A percentile compares a stretch with the other conserved stretches of the same genome.
These are phyloP conservation scores for Scaptomyza reducta DNA, from an alignment of 2,888 invertebrate species.

Conservation along the genomic window DNA sequence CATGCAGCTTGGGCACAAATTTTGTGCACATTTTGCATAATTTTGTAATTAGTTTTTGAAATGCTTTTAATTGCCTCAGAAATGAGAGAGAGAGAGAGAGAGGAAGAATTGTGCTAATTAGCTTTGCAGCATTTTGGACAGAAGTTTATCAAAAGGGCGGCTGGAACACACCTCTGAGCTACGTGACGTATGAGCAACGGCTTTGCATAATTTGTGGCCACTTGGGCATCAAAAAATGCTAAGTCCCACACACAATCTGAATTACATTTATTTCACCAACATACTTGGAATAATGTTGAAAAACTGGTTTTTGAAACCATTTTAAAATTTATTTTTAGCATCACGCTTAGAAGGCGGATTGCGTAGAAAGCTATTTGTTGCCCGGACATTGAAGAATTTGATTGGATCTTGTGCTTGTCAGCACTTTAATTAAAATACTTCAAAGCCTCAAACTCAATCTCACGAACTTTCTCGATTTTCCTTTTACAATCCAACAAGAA, in stretches of 20 bases:
- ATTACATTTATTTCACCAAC: too few relatives aligned
- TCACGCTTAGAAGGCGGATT: not conserved
- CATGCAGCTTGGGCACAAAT: slow-evolving; percentile 37
- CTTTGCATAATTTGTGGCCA: slow-evolving; percentile 37
- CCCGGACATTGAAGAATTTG: slow-evolving; percentile 26
- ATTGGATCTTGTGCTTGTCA: slow-evolving; percentile 35
- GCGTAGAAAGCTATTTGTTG: slow-evolving; percentile 18
- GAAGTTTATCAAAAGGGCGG: slow-evolving; percentile 49
- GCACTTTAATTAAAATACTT: slow-evolving; percentile 72
- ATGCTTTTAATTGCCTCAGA: slow-evolving; percentile 52
- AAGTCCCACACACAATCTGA: not conserved
- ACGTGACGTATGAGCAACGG: slow-evolving; percentile 44
- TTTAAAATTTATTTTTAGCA: not conserved
- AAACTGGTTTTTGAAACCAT: not conserved
- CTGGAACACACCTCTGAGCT: slow-evolving; percentile 35
- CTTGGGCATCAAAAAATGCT: slow-evolving; percentile 10
- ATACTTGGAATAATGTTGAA: not conserved
- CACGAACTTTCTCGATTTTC: slow-evolving; percentile 69
- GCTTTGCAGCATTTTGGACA: not conserved
- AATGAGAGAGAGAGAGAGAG: slow-evolving; percentile 4
- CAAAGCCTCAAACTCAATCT: slow-evolving; percentile 31
- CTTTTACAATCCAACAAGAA: slow-evolving; percentile 39
- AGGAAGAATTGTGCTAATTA: slow-evolving; percentile 38
- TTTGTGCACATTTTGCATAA: slow-evolving; percentile 62
- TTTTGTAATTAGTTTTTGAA: slow-evolving; percentile 68